Base-by-base conservation (phyloP, 2,888 invertebrate species). In the Drosophila formosana region DNA sequence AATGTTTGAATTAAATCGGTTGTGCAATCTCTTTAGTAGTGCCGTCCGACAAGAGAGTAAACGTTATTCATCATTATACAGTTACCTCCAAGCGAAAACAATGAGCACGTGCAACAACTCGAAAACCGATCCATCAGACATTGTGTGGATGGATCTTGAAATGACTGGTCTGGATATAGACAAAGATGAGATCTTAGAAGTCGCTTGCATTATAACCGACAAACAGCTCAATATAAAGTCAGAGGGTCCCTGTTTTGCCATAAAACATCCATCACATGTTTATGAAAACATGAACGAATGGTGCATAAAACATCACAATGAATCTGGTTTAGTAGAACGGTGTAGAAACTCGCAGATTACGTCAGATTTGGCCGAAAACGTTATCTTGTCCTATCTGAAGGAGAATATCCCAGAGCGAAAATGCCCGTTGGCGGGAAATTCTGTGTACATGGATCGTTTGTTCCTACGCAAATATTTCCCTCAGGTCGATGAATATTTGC, bases 181-280 rank as follows among this genome's bases (percentile, higher is more conserved):
- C 0, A 95, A 93, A 56, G 96, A 97, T 88, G 94, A 95, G 72
- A 96, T 99, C 58, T 92, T 99, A 87, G 99, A 99, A 94, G 94
- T 98, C 61, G 97, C 98, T 0, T 97, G 97, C 90, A 90, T 99
- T 32, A 94, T 99, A 60, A 99, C 99, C 0, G 97, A 98, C 90
- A 93, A 94, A 9, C 90, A 97, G 57, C 93, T 98, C 13, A 95
- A 97, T 80, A 91, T 97, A 7, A 92, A 97, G 39, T 96, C 96
- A 3, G 95, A 95, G 89, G 96, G 96, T 5, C 96, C 97, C 0
- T 93, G 95, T 82, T 91, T 98, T 47, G 93, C 97, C 1, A 95
- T 99, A 75, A 94, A 97, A 85, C 97, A 98, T 80, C 93, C 96
- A 0, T 94, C 96, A 71, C 91, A 94, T 30, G 92, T 96, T 32